Base-by-base conservation (phyloP, 2,888 invertebrate genomes). In the Scaptomyza caliginosa region DNA sequence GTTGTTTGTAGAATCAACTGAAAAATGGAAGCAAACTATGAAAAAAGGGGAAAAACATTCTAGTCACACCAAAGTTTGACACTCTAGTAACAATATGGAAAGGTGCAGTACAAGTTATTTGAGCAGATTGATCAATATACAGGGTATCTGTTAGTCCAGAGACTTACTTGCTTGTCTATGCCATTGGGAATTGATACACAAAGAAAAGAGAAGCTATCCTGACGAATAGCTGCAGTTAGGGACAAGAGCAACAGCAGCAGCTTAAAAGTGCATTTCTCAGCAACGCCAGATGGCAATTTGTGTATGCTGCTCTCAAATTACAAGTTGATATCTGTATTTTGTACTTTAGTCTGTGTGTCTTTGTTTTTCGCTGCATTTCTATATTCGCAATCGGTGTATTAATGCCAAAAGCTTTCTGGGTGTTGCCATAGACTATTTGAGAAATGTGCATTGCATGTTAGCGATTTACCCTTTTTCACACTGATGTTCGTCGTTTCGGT, bases 261-360 rank as follows among this genome's bases (percentile, higher is more conserved):
- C 82, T 84, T 86, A 78, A 81, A 82, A 82, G 85, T 83, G 78
- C 87, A 83, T 86, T 86, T 83, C 87, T 78, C 69, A 84, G 87
- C 81, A 60, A 69, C 82, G 69, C 66, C 71, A 74, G 74, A 72
- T 85, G 74, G 76, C 85, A 83, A 86, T 83, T 86, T 83, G 85
- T 74, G 85, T 82, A 76, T 73, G 70, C 48, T 67, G 36, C 81
- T 66, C 80, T 74, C 69, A 78, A 86, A 83, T 85, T 84, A 83
- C 82, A 71, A 68, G 64, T 60, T 82, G 85, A 70, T 67, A 56
- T 70, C 60, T 66, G 50, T 59, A 63, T 57, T 45, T 51, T 38
- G 39, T 54, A 43, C 16, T 28, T 64, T 8, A 46, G 30, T 24
- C 17, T 51, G 30, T 39, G 32, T 30, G 26, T 32, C 30, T 34